A percentile compares a stretch with the other conserved stretches of the same genome.
Conservation (phyloP, 2,113 vertebrate genomes). For the Campylomormyrus tamandua region DNA sequence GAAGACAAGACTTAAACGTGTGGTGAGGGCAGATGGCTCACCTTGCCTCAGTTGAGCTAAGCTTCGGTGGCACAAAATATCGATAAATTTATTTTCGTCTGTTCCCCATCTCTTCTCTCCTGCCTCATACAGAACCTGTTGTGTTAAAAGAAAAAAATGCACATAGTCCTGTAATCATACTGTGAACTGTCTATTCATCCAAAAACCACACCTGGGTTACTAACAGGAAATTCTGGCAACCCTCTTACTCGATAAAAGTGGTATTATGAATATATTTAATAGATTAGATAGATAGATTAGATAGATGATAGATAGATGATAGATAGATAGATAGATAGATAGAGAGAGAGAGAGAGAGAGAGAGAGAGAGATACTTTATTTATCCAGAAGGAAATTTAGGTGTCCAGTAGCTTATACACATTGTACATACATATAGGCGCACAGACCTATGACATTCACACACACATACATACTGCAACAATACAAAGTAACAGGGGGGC, state of each 20-base stretch:
- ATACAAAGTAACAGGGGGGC: no score
- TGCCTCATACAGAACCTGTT: slow-evolving; percentile 66
- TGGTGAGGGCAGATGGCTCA: slow-evolving; percentile 22
- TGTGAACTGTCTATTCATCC: not conserved
- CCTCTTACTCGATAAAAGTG: not conserved
- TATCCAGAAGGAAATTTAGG: no score
- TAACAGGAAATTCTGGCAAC: not conserved
- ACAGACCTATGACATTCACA: no score
- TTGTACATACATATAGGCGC: no score
- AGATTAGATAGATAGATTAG: no score
- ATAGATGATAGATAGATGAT: no score
- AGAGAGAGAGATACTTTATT: no score
- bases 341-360: no score
- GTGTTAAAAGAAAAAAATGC: not conserved
- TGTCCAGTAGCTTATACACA: no score
- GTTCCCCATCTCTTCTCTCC: slow-evolving; percentile 78
- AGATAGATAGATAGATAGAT: no score
- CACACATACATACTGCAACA: no score
- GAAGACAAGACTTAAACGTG: not conserved
- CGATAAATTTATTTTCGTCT: slow-evolving; percentile 69
- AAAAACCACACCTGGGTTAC: not conserved
- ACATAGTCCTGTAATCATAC: not conserved
- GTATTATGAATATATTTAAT: not conserved
- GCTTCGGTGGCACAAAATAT: slow-evolving; percentile 70
- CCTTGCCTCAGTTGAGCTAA: slow-evolving; percentile 69